Conservation (phyloP, 2,113 vertebrate genomes). For the Campylomormyrus tamandua region DNA sequence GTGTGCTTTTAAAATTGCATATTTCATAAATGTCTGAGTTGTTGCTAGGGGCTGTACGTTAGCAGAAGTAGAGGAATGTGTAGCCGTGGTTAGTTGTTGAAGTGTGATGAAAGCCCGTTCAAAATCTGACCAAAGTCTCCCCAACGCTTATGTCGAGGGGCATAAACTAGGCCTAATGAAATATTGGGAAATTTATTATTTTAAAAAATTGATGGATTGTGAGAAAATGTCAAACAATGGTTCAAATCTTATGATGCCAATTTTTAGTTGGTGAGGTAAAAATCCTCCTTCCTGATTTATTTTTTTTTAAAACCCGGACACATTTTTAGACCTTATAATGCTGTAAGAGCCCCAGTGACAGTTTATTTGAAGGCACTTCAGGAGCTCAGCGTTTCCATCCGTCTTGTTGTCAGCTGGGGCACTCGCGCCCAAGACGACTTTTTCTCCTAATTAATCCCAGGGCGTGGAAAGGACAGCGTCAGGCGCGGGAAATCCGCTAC, state of each 20-base stretch:
- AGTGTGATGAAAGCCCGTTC: neutral
- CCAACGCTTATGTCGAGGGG: neutral
- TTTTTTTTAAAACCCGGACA: neutral
- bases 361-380: neutral
- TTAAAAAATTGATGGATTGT: neutral
- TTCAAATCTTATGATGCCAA: neutral
- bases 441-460: constrained; percentile 24
- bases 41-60: neutral
- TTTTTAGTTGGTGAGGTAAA: neutral
- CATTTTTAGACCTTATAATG: neutral
- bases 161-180: neutral
- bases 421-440: neutral
- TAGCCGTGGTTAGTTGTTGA: neutral
- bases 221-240: neutral
- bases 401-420: neutral
- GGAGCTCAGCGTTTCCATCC: neutral
- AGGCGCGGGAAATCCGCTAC: neutral
- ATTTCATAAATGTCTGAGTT: neutral
- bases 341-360: neutral
- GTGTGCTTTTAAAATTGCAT: neutral
- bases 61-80: neutral
- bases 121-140: neutral
- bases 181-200: neutral
- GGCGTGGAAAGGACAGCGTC: neutral
- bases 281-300: neutral